phyloP scores from a whole-genome alignment of 2,888 invertebrate species.

The Zeuzera pyrina region DNA sequence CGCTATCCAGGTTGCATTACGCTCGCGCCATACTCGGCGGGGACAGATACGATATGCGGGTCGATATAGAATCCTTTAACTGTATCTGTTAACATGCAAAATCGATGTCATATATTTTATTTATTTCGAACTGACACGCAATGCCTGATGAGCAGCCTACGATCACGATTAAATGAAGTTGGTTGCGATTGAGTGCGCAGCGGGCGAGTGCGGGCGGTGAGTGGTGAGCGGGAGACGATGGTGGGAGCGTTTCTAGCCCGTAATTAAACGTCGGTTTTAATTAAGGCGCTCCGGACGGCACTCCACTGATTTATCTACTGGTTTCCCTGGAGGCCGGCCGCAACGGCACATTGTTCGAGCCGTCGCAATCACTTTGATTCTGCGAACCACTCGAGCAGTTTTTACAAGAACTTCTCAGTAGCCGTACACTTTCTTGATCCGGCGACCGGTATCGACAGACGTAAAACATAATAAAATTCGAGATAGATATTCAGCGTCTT shows the following conservation, averaged over 20 bases:
- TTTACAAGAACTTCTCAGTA: conserved; percentile 25
- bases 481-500: too few species aligned
- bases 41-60: too few species aligned
- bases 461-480: too few species aligned
- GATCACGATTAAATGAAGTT: conserved; percentile 23
- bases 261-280: conserved; percentile 46
- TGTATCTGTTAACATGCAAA: too few species aligned
- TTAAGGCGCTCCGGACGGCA: conserved; percentile 26
- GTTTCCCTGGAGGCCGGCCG: conserved; percentile 10
- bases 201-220: too few species aligned
- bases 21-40: conserved; percentile 5
- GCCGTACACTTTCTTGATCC: too few species aligned
- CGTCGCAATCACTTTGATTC: conserved; percentile 12
- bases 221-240: conserved; percentile 9
- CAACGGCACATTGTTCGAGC: conserved; percentile 8
- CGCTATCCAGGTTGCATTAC: conserved; percentile 1
- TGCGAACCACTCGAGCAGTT: conserved; percentile 21
- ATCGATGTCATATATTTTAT: too few species aligned
- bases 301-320: conserved; percentile 34
- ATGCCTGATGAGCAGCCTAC: too few species aligned
- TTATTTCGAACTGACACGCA: too few species aligned
- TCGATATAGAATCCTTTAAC: too few species aligned
- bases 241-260: conserved; percentile 25
- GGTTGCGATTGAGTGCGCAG: conserved; percentile 11
- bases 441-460: too few species aligned